Evolutionary conservation across 2,113 vertebrate genomes (phyloP).

Genomic region (Alectura lathami): DNA sequence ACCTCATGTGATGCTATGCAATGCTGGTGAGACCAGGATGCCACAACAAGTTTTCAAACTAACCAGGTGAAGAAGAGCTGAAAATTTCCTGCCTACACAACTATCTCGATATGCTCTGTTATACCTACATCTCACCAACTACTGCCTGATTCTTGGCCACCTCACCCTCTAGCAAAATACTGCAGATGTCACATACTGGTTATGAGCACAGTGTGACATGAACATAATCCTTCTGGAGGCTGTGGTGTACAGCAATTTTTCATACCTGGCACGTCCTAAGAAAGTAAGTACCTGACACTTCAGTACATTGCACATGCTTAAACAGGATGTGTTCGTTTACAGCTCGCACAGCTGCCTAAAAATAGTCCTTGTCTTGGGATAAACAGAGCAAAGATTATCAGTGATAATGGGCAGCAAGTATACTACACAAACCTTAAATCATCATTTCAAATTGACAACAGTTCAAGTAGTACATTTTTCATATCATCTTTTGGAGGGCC

Average conservation of each 20-base stretch:
- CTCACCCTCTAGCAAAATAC: background rate
- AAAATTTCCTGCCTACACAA: background rate
- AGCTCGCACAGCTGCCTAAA: background rate
- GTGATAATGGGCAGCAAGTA: background rate
- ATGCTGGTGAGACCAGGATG: background rate
- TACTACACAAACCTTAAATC: background rate
- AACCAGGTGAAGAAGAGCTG: background rate
- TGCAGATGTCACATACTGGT: background rate
- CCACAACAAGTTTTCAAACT: rapidly evolving
- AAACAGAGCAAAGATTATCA: background rate
- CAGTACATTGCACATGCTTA: background rate
- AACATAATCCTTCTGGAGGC: background rate
- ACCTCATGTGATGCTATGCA: too few species aligned
- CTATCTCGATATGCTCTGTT: background rate
- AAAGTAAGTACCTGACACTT: background rate
- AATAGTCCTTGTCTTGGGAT: background rate
- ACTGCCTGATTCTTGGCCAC: background rate
- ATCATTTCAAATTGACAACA: background rate
- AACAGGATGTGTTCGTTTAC: background rate
- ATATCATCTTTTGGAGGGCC: background rate
- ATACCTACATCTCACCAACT: background rate
- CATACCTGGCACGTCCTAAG: background rate
- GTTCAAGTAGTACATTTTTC: too few species aligned
- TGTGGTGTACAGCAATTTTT: background rate
- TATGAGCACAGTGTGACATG: background rate